Conservation (phyloP, 2,797 vertebrate species). For the Mycteria americana region DNA sequence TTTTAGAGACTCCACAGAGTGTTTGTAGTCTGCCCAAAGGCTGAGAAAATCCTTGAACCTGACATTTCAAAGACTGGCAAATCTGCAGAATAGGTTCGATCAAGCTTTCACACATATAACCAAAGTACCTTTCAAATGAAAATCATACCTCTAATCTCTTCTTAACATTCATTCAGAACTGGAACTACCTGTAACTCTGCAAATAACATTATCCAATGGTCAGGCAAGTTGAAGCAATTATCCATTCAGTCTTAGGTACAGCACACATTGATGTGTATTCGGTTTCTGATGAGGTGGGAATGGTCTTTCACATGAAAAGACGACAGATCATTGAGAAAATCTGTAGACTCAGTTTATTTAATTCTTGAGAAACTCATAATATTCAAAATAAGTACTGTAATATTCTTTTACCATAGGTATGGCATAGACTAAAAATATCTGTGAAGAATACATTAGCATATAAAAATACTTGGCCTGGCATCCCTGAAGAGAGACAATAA, state of each 20-base stretch:
- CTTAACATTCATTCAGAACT: constrained; percentile 25
- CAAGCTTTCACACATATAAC: neutral
- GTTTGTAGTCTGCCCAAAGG: neutral
- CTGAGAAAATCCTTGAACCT: neutral
- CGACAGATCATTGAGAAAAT: neutral
- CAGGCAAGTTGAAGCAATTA: constrained; percentile 56
- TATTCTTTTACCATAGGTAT: constrained; percentile 19
- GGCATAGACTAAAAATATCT: constrained; percentile 2
- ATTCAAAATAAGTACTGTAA: constrained; percentile 18
- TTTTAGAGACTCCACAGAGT: neutral
- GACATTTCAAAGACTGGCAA: neutral
- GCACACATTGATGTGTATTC: constrained; percentile 25
- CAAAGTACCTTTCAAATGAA: neutral
- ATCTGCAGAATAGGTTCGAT: neutral
- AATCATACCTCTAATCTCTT: constrained; percentile 1
- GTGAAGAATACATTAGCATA: constrained; percentile 53
- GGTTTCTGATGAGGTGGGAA: constrained; percentile 32
- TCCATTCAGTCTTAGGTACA: constrained; percentile 13
- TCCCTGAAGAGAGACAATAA: constrained; percentile 47
- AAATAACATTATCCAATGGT: constrained; percentile 53
- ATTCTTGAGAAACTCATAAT: constrained; percentile 15
- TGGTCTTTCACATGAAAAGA: constrained; percentile 25
- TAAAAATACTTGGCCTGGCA: constrained; percentile 39
- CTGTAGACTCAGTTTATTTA: constrained; percentile 28
- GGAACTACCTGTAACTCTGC: constrained; percentile 23